Evolutionary conservation across 2,888 invertebrate genomes (phyloP).

Genomic region (Scaptomyza parva): DNA sequence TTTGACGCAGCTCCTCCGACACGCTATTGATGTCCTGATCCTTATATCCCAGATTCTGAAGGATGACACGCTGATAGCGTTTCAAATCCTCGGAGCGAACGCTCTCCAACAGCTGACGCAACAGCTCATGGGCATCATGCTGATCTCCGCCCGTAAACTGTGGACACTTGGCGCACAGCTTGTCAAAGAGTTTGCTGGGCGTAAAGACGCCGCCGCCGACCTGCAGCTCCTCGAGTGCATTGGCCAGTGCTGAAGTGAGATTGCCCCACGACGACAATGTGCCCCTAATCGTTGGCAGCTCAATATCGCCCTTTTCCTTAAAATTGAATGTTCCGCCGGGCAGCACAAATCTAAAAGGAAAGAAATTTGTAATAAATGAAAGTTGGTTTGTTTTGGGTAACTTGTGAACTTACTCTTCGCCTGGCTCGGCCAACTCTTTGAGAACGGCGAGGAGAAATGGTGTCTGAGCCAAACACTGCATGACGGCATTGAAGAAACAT

Average conservation of each 20-base stretch:
- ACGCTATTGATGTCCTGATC: constrained; percentile 91
- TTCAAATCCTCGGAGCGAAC: constrained; percentile 91
- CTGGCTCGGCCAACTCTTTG: constrained; percentile 89
- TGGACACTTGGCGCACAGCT: constrained; percentile 89
- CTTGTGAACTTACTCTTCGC: constrained; percentile 86
- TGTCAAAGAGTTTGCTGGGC: constrained; percentile 88
- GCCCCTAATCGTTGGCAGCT: constrained; percentile 88
- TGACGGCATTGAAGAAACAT: constrained; percentile 98
- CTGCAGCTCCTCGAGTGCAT: constrained; percentile 90
- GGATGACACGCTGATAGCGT: constrained; percentile 93
- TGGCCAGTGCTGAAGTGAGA: constrained; percentile 88
- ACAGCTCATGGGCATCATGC: constrained; percentile 98
- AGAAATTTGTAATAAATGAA: not conserved
- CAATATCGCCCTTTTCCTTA: constrained; percentile 86
- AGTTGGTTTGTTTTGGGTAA: not conserved
- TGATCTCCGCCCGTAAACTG: constrained; percentile 97
- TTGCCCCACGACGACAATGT: constrained; percentile 89
- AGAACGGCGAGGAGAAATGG: constrained; percentile 90
- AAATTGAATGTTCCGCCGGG: constrained; percentile 90
- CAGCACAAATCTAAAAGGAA: constrained; percentile 87
- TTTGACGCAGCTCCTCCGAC: constrained; percentile 90
- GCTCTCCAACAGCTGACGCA: constrained; percentile 95
- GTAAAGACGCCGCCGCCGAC: constrained; percentile 87
- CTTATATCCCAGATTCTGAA: constrained; percentile 90
- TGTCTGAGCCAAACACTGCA: constrained; percentile 96